Conservation (phyloP, 1,140 invertebrate species). For the Chlorops oryzae region DNA sequence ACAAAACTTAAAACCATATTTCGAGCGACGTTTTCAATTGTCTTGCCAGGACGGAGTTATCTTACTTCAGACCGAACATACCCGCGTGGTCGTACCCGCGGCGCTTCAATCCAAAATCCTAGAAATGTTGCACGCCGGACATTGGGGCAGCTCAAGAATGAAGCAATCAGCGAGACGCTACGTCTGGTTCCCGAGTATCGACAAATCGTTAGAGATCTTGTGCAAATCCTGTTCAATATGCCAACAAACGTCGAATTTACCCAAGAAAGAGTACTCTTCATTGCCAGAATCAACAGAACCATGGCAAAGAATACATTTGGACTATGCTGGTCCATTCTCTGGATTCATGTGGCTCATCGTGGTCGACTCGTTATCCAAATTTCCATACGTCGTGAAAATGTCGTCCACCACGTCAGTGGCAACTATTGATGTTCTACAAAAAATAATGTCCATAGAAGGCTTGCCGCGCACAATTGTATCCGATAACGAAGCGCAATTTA, state of each 20-base stretch:
- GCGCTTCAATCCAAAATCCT: neutral
- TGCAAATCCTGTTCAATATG: neutral
- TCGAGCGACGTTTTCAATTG: neutral
- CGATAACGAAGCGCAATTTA: neutral
- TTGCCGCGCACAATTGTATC: neutral
- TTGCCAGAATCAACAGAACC: slow-evolving; percentile 1
- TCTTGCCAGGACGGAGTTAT: neutral
- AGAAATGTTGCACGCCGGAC: neutral
- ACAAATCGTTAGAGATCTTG: neutral
- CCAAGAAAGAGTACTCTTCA: neutral
- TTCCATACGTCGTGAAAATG: slow-evolving; percentile 1
- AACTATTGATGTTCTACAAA: neutral
- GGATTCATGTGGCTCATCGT: neutral
- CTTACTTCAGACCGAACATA: neutral
- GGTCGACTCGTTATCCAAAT: slow-evolving; percentile 5
- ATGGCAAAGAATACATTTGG: slow-evolving; percentile 3
- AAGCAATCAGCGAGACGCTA: too few species aligned
- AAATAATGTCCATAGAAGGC: neutral
- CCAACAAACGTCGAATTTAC: neutral
- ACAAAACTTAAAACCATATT: neutral
- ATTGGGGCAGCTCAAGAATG: neutral
- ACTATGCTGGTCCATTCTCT: slow-evolving; percentile 1
- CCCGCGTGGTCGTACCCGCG: neutral
- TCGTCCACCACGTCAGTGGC: neutral
- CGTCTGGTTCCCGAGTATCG: neutral